Percentiles rank a stretch among this genome's conserved stretches.
phyloP scores from a whole-genome alignment of 2,113 vertebrate species.

The Clarias batrachus region DNA sequence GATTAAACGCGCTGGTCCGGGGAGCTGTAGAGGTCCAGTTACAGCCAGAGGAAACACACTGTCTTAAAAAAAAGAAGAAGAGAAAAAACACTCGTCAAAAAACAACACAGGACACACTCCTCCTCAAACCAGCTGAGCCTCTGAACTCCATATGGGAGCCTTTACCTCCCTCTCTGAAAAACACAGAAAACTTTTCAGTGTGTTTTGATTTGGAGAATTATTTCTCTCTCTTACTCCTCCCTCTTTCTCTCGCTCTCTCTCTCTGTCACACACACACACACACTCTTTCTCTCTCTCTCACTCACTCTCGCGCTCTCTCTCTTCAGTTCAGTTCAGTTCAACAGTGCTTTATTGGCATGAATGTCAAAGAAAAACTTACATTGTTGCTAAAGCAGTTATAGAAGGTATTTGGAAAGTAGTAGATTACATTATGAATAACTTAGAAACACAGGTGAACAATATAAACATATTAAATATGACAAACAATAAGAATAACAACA shows the following conservation, averaged over 20 bases:
- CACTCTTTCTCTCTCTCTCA: background rate
- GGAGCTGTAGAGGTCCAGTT: background rate
- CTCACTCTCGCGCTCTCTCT: background rate
- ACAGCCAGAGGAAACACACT: background rate
- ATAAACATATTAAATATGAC: too few relatives aligned
- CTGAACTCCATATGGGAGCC: constrained; percentile 11
- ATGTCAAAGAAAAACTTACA: too few relatives aligned
- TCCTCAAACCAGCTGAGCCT: background rate
- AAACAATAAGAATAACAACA: too few relatives aligned
- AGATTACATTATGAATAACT: too few relatives aligned
- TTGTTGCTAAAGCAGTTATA: too few relatives aligned
- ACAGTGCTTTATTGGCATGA: too few relatives aligned
- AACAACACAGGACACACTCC: background rate
- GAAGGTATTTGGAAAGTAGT: too few relatives aligned
- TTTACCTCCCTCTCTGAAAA: background rate
- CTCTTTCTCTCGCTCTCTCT: constrained; percentile 13
- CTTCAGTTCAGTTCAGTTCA: background rate
- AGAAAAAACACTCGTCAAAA: background rate
- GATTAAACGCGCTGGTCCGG: background rate
- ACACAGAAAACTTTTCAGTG: constrained; percentile 36
- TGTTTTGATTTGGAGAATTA: constrained; percentile 41
- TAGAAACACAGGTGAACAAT: too few relatives aligned
- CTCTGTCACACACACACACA: background rate
- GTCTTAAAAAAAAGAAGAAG: too few relatives aligned
- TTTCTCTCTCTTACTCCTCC: constrained; percentile 17